phyloP scores from a whole-genome alignment of 1,140 invertebrate species.

The Trinorchestia longiramus region DNA sequence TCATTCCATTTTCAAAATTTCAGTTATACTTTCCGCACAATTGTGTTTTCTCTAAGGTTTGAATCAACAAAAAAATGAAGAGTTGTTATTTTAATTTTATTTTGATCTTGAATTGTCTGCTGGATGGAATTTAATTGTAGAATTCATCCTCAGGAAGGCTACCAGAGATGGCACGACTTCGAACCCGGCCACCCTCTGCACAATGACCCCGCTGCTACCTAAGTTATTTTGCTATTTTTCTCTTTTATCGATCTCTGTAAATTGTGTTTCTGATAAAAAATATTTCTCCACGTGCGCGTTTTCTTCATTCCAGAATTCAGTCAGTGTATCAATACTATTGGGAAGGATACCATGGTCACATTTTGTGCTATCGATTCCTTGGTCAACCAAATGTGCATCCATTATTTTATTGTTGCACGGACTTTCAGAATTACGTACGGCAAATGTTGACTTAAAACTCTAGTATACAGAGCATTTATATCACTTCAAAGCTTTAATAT shows the following conservation, averaged over 20 bases:
- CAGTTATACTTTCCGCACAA: too few species aligned
- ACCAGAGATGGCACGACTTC: neutral
- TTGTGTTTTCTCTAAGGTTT: too few species aligned
- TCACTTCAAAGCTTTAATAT: too few species aligned
- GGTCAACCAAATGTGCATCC: too few species aligned
- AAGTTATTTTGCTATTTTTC: neutral
- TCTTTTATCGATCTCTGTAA: neutral
- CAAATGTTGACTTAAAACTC: too few species aligned
- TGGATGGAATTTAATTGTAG: neutral
- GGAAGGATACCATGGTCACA: neutral
- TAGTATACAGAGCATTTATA: too few species aligned
- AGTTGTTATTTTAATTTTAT: too few species aligned
- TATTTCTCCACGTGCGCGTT: neutral
- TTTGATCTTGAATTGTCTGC: neutral
- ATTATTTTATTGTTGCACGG: too few species aligned
- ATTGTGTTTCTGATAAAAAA: neutral
- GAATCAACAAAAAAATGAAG: too few species aligned
- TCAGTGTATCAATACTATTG: neutral
- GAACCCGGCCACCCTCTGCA: neutral
- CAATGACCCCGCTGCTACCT: neutral
- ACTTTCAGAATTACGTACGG: too few species aligned
- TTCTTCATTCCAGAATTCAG: neutral
- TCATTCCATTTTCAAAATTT: too few species aligned
- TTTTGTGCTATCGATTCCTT: too few species aligned
- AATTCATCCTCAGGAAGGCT: neutral